phyloP scores from a whole-genome alignment of 2,797 vertebrate genomes.

The Morelia viridis region DNA sequence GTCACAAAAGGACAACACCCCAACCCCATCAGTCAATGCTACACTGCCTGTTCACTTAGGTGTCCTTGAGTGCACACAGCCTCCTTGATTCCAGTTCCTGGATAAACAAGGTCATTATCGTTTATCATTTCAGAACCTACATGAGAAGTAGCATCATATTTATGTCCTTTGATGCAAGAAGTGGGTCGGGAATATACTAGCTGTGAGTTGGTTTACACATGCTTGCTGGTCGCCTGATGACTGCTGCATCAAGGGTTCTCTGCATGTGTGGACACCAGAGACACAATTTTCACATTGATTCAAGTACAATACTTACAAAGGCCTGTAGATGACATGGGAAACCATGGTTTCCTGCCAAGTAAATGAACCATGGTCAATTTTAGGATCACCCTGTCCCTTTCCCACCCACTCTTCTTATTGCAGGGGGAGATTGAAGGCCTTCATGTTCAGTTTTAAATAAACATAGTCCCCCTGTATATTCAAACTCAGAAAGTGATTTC shows the following conservation, averaged over 20 bases:
- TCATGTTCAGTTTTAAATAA: neutral
- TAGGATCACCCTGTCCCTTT: neutral
- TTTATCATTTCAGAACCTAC: neutral
- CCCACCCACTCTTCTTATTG: neutral
- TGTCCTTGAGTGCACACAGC: conserved; percentile 11
- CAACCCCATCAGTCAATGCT: conserved; percentile 2
- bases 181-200: neutral
- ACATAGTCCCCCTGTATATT: neutral
- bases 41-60: neutral
- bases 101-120: conserved; percentile 6
- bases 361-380: neutral
- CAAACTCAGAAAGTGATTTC: neutral
- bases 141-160: conserved; percentile 12
- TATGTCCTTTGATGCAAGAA: conserved; percentile 18
- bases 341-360: neutral
- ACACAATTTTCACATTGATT: neutral
- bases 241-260: neutral
- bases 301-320: neutral
- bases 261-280: neutral
- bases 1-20: conserved; percentile 30
- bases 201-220: neutral
- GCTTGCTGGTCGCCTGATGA: neutral
- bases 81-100: neutral
- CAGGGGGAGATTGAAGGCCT: neutral
- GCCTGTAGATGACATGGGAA: neutral